Percentiles rank a stretch among this genome's conserved stretches.
These are phyloP conservation scores for Chascanopsetta lugubris DNA, from an alignment of 2,113 vertebrate genomes.

Conservation along the genomic window DNA sequence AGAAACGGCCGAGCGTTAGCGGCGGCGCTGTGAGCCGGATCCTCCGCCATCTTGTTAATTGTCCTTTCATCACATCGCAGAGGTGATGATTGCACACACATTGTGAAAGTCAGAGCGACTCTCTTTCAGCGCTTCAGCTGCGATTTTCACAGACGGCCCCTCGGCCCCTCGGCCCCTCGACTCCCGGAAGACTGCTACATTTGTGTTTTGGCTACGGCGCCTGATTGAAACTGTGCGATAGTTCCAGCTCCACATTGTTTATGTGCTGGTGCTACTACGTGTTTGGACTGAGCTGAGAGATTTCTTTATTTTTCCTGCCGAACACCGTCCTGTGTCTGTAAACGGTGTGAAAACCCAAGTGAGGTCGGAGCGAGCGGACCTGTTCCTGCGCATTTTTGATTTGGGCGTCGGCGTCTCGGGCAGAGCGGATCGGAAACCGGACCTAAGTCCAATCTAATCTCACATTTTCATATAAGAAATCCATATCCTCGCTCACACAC, in stretches of 20 bases:
- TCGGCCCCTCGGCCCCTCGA: slow-evolving; percentile 1
- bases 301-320: slow-evolving; percentile 68
- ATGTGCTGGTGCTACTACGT: slow-evolving; percentile 58
- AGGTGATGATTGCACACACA: slow-evolving; percentile 31
- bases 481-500: slow-evolving; percentile 19
- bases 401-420: slow-evolving; percentile 43
- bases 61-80: slow-evolving; percentile 45
- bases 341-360: slow-evolving; percentile 19
- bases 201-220: slow-evolving; percentile 67
- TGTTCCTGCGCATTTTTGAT: slow-evolving; percentile 53
- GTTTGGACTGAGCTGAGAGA: slow-evolving; percentile 68
- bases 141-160: slow-evolving; percentile 14
- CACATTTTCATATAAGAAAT: slow-evolving; percentile 50
- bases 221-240: slow-evolving; percentile 56
- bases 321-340: slow-evolving; percentile 44
- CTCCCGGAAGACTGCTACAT: slow-evolving; percentile 51
- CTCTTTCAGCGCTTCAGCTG: slow-evolving; percentile 15
- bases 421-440: slow-evolving; percentile 41
- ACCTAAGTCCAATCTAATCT: slow-evolving; percentile 54
- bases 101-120: slow-evolving; percentile 31
- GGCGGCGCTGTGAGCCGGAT: slow-evolving; percentile 34
- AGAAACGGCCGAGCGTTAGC: slow-evolving; percentile 49
- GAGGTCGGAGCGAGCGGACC: slow-evolving; percentile 10
- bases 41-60: slow-evolving; percentile 55
- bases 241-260: slow-evolving; percentile 64